Base-by-base conservation (phyloP, 2,797 vertebrate genomes). In the Sebastolobus alascanus region DNA sequence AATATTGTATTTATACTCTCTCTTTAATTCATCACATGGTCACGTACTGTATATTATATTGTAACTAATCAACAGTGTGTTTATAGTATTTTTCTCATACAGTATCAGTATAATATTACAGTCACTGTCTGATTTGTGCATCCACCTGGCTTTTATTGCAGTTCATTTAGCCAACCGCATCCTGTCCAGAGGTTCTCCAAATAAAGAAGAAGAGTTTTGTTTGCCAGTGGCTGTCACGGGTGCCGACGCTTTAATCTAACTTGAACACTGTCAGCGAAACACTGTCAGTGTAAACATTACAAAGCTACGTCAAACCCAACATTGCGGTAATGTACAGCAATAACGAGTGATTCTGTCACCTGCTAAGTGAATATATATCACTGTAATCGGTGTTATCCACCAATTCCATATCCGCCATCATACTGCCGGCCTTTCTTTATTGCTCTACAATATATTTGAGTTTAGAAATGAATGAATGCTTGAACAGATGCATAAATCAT, bases 381-480 rank as follows among this genome's bases (percentile, higher is more conserved):
- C 29, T 18, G 25, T 52, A 6, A 27, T 65, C 13, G 2, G 9
- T 61, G 12, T 52, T 22, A 12, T 65, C 14, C 25, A 43, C 25
- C 50, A 54, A 11, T 9, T 63, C 25, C 38, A 64, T 6, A 38
- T 54, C 43, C 0, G 0, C 33, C 29, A 2, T 77, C 11, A 31
- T 13, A 20, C 16, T 35, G 29, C 38, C 55, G 13, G 14, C 13
- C 11, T 71, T 27, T 52, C 11, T 63, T 14, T 67, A 63, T 31
- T 79, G 22, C 18, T 43, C n/a, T 55, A 16, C 63, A 83, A 43
- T 68, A 60, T 43, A 56, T 63, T 43, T 43, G 63, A 74, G 38
- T 18, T 58, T 22, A 78, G 43, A 70, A 68, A 80, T 50, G 2
- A 82, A 81, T 79, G 29, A 82, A 81, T 79, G 29, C 67, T 69